A percentile compares a stretch with the other conserved stretches of the same genome.
Conservation (phyloP, 2,888 invertebrate genomes). For the Orchestes rusci region DNA sequence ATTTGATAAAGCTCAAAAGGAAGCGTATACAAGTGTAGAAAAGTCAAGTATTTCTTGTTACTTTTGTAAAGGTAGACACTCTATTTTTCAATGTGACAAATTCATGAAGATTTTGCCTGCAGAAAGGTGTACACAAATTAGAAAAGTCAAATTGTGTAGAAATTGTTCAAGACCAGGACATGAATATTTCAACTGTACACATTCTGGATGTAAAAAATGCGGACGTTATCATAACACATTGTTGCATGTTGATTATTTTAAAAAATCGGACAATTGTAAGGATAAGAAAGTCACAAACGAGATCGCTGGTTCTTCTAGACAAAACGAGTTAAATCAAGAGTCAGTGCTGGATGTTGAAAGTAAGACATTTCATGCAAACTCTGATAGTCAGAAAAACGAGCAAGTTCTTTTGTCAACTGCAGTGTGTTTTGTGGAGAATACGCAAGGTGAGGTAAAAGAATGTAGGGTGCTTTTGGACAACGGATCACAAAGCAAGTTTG, state of each 20-base stretch:
- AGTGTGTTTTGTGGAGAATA: slow-evolving; percentile 3
- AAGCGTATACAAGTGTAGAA: too few relatives aligned
- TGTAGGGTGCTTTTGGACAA: slow-evolving; percentile 13
- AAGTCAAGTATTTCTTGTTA: too few relatives aligned
- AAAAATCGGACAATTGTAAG: background rate
- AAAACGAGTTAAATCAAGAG: too few relatives aligned
- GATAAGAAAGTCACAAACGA: background rate
- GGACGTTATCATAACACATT: slow-evolving; percentile 11
- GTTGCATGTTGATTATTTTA: slow-evolving; percentile 8
- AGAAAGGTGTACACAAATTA: slow-evolving; percentile 1
- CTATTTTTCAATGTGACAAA: too few relatives aligned
- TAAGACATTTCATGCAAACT: background rate
- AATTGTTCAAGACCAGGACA: slow-evolving; percentile 21
- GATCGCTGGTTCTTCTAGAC: background rate
- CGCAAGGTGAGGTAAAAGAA: background rate
- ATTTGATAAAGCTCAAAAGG: background rate
- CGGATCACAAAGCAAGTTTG: slow-evolving; percentile 15
- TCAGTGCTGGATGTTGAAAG: too few relatives aligned
- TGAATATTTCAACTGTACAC: too few relatives aligned
- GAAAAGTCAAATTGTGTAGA: slow-evolving; percentile 11
- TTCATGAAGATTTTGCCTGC: slow-evolving; percentile 9
- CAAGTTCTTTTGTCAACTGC: slow-evolving; percentile 17
- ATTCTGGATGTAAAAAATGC: too few relatives aligned
- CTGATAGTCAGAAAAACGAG: background rate
- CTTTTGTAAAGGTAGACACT: too few relatives aligned